Percentiles rank a stretch among this genome's conserved stretches.
Conservation (phyloP, 2,888 invertebrate genomes). For the Lapara coniferarum region DNA sequence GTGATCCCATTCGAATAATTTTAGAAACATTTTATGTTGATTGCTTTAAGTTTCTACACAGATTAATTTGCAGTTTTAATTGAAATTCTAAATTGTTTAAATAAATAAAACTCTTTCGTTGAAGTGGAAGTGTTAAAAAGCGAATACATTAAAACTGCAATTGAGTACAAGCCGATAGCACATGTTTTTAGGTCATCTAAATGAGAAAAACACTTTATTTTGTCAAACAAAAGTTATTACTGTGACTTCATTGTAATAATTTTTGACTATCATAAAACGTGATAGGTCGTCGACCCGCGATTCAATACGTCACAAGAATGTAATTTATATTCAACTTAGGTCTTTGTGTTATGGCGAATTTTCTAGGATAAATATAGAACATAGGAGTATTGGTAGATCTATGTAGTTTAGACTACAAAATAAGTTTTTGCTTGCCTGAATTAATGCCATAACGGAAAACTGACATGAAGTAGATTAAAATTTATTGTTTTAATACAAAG, state of each 20-base stretch:
- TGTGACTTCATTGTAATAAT: background rate
- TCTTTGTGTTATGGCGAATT: too few relatives aligned
- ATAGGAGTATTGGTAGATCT: too few relatives aligned
- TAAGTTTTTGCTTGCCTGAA: too few relatives aligned
- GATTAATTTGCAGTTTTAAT: too few relatives aligned
- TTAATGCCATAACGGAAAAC: too few relatives aligned
- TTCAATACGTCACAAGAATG: background rate
- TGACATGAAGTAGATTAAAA: too few relatives aligned
- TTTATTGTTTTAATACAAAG: too few relatives aligned
- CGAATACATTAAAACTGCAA: too few relatives aligned
- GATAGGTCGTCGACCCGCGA: background rate
- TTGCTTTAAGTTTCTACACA: background rate
- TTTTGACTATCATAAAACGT: background rate
- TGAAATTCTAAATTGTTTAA: too few relatives aligned
- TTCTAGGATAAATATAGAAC: too few relatives aligned
- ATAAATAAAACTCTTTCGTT: background rate
- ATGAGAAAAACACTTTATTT: background rate
- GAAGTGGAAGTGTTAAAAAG: background rate
- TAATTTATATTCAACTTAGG: background rate
- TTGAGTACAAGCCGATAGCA: too few relatives aligned
- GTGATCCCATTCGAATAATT: background rate
- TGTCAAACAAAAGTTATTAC: background rate
- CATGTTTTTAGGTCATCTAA: constrained; percentile 3
- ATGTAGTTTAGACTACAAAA: too few relatives aligned
- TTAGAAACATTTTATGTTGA: background rate